phyloP scores from a whole-genome alignment of 1,140 invertebrate genomes.

The Brachystomella parvula region DNA sequence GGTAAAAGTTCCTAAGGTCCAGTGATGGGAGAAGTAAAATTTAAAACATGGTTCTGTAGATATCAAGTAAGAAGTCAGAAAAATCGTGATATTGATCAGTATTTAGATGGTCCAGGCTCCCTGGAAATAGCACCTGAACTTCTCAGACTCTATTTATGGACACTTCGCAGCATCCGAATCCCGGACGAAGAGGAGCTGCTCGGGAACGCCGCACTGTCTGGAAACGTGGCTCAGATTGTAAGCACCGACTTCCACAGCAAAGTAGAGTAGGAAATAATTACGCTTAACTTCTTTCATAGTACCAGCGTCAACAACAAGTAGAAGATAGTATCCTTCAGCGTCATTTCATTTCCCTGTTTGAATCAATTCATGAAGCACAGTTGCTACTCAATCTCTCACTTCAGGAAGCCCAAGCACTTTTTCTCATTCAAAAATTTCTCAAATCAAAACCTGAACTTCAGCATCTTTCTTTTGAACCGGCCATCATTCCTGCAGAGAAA shows the following conservation, averaged over 20 bases:
- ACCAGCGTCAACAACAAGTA: background rate
- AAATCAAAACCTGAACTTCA: background rate
- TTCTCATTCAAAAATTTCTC: slow-evolving; percentile 1
- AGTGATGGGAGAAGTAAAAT: background rate
- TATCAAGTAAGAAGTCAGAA: background rate
- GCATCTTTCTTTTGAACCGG: background rate
- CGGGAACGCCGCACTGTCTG: background rate
- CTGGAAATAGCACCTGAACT: background rate
- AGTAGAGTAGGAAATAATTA: background rate
- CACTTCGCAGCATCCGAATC: background rate
- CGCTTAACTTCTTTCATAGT: background rate
- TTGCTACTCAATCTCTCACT: background rate
- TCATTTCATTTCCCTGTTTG: background rate
- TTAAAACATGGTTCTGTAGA: background rate
- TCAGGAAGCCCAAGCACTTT: background rate
- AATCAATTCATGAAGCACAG: background rate
- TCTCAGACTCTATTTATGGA: background rate
- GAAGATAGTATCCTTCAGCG: background rate
- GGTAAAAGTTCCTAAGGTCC: background rate
- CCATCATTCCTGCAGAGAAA: background rate
- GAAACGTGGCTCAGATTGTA: background rate
- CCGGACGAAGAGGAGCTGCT: background rate
- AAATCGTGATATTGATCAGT: background rate
- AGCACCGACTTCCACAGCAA: background rate
- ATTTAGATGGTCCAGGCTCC: background rate